phyloP scores from a whole-genome alignment of 1,140 invertebrate genomes.

The Leptoteleia sp. region DNA sequence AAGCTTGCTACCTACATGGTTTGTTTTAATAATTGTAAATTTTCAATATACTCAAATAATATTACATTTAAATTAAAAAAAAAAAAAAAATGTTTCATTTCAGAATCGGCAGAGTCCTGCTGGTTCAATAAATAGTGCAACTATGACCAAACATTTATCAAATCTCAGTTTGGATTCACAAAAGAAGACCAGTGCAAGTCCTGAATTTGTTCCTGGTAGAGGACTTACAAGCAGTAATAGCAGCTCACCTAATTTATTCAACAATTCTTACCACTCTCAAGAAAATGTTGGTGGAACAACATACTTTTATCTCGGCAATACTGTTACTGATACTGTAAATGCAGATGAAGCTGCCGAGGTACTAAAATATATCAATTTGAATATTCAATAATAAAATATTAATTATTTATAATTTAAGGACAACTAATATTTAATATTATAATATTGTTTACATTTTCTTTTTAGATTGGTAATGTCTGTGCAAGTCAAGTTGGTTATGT shows the following conservation, averaged over 20 bases:
- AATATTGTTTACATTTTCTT: background rate
- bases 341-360: slow-evolving; percentile 73
- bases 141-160: slow-evolving; percentile 82
- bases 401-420: too few relatives aligned
- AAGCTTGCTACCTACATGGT: slow-evolving; percentile 93
- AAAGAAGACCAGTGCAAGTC: slow-evolving; percentile 79
- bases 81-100: too few relatives aligned
- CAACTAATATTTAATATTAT: too few relatives aligned
- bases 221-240: slow-evolving; percentile 75
- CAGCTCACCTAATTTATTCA: slow-evolving; percentile 77
- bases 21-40: slow-evolving; percentile 45
- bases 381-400: too few relatives aligned
- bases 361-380: too few relatives aligned
- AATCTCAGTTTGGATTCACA: slow-evolving; percentile 83
- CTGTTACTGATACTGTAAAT: slow-evolving; percentile 76
- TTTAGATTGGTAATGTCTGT: slow-evolving; percentile 71
- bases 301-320: slow-evolving; percentile 89
- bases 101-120: slow-evolving; percentile 83
- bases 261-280: slow-evolving; percentile 82
- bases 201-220: slow-evolving; percentile 78
- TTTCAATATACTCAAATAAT: too few relatives aligned
- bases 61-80: too few relatives aligned
- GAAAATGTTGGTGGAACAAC: slow-evolving; percentile 97
- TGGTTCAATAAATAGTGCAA: slow-evolving; percentile 77
- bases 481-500: slow-evolving; percentile 79